Evolutionary conservation across 2,797 vertebrate genomes (phyloP).

Genomic region (Labroides dimidiatus): DNA sequence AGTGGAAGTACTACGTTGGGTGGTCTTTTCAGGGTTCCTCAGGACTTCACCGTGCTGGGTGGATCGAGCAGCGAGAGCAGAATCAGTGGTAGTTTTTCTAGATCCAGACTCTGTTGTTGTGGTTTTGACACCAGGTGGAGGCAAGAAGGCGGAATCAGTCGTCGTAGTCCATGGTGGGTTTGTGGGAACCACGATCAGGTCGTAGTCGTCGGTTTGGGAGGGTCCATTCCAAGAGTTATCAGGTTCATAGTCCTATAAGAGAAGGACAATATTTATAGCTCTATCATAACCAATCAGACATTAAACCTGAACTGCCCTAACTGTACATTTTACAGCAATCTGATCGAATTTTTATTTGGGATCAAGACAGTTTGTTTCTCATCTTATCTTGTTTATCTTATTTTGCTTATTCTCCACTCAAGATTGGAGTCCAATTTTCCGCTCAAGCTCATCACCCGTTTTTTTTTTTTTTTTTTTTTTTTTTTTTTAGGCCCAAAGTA

Average conservation of each 20-base stretch:
- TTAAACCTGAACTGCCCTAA: too few species aligned
- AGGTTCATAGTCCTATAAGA: constrained; percentile 63
- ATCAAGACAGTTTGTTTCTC: too few species aligned
- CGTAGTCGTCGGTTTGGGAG: constrained; percentile 46
- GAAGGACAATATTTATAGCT: constrained; percentile 17
- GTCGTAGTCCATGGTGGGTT: constrained; percentile 60
- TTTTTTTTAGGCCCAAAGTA: too few species aligned
- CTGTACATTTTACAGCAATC: too few species aligned
- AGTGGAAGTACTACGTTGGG: constrained; percentile 15
- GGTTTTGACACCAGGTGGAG: constrained; percentile 65
- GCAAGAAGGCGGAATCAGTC: constrained; percentile 60
- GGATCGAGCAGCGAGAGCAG: constrained; percentile 23
- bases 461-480: too few species aligned
- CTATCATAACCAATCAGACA: too few species aligned
- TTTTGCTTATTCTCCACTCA: too few species aligned
- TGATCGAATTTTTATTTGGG: too few species aligned
- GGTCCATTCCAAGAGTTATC: constrained; percentile 61
- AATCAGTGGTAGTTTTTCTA: constrained; percentile 43
- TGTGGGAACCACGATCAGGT: constrained; percentile 42
- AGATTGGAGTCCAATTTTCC: too few species aligned
- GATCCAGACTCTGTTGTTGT: constrained; percentile 36
- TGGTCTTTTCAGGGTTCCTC: constrained; percentile 19
- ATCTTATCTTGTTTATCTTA: too few species aligned
- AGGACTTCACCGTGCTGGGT: constrained; percentile 16
- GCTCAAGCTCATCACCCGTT: too few species aligned